Evolutionary conservation across 2,113 vertebrate species (phyloP).

Genomic region (Lepisosteus oculatus): DNA sequence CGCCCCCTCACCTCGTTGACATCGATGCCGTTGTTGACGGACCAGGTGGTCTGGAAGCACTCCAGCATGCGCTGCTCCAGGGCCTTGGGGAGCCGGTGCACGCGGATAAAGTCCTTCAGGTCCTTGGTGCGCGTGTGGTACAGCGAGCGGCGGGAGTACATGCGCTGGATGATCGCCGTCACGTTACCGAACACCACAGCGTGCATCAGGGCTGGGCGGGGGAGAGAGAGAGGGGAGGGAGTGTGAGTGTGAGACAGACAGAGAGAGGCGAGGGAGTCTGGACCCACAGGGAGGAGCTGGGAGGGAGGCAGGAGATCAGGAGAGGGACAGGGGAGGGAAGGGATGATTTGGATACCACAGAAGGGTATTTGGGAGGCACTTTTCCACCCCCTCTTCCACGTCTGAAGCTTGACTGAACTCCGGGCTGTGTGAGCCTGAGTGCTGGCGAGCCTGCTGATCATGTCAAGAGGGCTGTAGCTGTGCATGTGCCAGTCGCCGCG

Average conservation of each 20-base stretch:
- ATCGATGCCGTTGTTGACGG: slow-evolving; percentile 48
- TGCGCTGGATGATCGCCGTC: slow-evolving; percentile 49
- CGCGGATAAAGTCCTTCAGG: slow-evolving; percentile 48
- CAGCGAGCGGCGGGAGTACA: slow-evolving; percentile 45
- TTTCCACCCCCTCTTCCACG: too few species aligned
- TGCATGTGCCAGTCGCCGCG: too few species aligned
- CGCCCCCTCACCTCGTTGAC: slow-evolving; percentile 35
- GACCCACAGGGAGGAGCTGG: too few species aligned
- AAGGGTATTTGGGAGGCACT: too few species aligned
- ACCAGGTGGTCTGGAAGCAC: slow-evolving; percentile 50
- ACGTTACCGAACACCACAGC: slow-evolving; percentile 48
- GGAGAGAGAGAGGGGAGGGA: not conserved
- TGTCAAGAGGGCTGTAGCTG: too few species aligned
- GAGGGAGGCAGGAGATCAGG: too few species aligned
- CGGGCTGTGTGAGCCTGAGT: too few species aligned
- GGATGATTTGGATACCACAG: too few species aligned
- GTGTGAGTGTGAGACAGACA: not conserved
- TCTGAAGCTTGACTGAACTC: too few species aligned
- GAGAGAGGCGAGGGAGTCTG: too few species aligned
- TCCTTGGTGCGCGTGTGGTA: slow-evolving; percentile 50
- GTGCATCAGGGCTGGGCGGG: slow-evolving; percentile 42
- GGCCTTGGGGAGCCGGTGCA: slow-evolving; percentile 44
- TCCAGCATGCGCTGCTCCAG: slow-evolving; percentile 45
- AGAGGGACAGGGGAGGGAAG: too few species aligned
- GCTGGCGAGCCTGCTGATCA: too few species aligned